Conservation (phyloP, 2,797 vertebrate genomes). For the Telmatherina bonti region DNA sequence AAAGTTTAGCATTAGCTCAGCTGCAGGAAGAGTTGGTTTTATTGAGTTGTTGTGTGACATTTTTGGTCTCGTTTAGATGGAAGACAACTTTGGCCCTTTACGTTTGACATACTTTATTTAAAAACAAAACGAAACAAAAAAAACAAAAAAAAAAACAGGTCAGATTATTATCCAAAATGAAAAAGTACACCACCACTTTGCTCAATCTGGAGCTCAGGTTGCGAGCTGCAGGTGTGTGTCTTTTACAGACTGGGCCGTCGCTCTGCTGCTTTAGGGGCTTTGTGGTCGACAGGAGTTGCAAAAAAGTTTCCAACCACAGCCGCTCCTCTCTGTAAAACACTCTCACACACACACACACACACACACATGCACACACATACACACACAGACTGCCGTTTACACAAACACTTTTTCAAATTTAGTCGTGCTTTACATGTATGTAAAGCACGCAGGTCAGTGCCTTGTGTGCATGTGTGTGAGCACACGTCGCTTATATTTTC, state of each 20-base stretch:
- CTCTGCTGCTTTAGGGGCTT: background rate
- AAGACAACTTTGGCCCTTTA: no score
- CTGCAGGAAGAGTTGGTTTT: no score
- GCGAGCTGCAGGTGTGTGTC: constrained; percentile 26
- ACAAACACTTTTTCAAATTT: background rate
- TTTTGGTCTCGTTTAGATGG: no score
- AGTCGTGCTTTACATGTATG: background rate
- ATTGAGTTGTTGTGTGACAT: no score
- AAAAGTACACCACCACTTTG: background rate
- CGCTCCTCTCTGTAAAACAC: background rate
- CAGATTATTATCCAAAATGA: background rate
- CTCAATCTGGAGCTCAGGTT: constrained; percentile 3
- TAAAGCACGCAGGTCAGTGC: constrained; percentile 31
- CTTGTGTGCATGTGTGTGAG: background rate
- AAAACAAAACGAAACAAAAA: no score
- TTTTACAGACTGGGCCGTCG: constrained; percentile 5
- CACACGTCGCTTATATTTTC: background rate
- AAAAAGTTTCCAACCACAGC: constrained; percentile 72
- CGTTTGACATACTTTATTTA: background rate
- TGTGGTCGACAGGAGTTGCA: constrained; percentile 51
- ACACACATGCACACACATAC: background rate
- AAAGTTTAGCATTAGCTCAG: no score
- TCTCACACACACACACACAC: constrained; percentile 9
- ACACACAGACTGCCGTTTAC: constrained; percentile 1
- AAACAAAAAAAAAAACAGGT: no score